phyloP scores from a whole-genome alignment of 2,797 vertebrate genomes.

The Pseudochirops corinnae region DNA sequence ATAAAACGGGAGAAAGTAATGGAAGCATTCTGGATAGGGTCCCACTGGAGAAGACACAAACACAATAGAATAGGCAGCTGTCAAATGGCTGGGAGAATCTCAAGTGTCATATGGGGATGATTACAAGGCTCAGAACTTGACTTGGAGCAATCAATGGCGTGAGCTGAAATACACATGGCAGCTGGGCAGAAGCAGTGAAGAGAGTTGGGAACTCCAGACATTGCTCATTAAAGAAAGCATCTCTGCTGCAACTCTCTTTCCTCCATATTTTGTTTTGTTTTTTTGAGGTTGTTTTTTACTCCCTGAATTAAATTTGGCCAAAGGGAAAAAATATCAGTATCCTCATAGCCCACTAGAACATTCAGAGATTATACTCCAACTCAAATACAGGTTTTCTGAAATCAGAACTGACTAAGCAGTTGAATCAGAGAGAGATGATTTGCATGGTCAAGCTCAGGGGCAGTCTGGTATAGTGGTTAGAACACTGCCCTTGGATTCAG shows the following conservation, averaged over 20 bases:
- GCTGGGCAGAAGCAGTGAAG: not conserved
- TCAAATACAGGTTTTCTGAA: not conserved
- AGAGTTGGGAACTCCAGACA: not conserved
- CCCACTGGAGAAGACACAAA: slow-evolving; percentile 6
- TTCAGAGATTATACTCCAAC: not conserved
- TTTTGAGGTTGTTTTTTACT: not conserved
- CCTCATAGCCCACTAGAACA: not conserved
- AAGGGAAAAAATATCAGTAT: not conserved
- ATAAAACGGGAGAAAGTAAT: not conserved
- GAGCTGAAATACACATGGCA: not conserved
- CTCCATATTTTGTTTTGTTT: not conserved
- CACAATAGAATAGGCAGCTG: not conserved
- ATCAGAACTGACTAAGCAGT: not conserved
- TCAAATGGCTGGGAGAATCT: not conserved
- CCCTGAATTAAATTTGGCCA: not conserved
- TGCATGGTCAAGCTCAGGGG: not conserved
- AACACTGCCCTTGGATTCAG: not conserved
- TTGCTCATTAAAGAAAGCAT: not conserved
- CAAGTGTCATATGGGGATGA: not conserved
- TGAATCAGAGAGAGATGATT: not conserved
- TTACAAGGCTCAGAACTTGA: not conserved
- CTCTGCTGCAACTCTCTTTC: not conserved
- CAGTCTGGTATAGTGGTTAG: not conserved
- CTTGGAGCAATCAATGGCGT: not conserved
- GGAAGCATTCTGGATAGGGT: not conserved